Evolutionary conservation across 1,140 invertebrate species (phyloP).

Genomic region (Zaprionus davidi): DNA sequence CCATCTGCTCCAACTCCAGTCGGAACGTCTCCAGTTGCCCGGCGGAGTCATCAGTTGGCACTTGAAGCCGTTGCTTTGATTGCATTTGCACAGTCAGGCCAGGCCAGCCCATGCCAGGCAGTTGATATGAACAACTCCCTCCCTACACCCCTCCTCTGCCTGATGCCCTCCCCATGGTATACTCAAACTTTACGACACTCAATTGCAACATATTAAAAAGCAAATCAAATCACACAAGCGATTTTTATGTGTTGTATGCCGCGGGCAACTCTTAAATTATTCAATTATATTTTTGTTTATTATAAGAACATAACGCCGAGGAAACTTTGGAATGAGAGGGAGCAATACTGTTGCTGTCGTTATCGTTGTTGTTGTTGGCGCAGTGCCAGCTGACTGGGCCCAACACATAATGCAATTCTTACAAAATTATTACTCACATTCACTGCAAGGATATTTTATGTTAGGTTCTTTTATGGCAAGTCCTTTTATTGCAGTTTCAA

Average conservation of each 20-base stretch:
- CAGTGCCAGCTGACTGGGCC: neutral
- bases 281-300: conserved; percentile 61
- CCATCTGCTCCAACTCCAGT: neutral
- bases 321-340: neutral
- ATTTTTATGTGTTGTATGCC: conserved; percentile 33
- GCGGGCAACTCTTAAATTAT: conserved; percentile 57
- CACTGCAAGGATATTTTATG: neutral
- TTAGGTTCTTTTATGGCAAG: neutral
- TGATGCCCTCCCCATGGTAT: conserved; percentile 3
- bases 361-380: neutral
- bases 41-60: conserved; percentile 59
- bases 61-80: conserved; percentile 61
- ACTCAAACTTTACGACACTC: conserved; percentile 42
- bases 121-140: neutral
- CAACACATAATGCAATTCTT: conserved; percentile 5
- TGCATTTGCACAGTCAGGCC: conserved; percentile 55
- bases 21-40: conserved; percentile 24
- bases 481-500: neutral
- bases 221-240: conserved; percentile 54
- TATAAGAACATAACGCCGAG: conserved; percentile 51
- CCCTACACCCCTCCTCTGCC: neutral
- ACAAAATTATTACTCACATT: neutral
- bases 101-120: neutral
- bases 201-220: conserved; percentile 12
- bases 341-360: too few relatives aligned